Conservation (phyloP, 2,888 invertebrate species). For the Plagodis dolabraria region DNA sequence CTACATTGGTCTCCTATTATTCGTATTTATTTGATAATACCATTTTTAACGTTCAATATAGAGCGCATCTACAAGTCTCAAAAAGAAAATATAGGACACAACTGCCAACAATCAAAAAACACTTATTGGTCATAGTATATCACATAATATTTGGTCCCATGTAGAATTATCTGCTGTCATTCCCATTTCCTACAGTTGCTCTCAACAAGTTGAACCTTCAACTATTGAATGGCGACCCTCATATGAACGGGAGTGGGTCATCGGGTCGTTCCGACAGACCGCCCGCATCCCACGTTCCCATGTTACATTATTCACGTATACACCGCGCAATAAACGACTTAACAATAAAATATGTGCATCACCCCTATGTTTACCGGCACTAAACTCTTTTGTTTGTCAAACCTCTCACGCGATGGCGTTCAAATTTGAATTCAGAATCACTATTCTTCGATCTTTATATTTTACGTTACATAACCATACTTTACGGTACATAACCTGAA, state of each 20-base stretch:
- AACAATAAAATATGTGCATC: constrained; percentile 58
- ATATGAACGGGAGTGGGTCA: constrained; percentile 68
- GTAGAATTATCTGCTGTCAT: no score
- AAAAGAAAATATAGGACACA: no score
- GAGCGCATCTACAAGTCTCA: no score
- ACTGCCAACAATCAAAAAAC: no score
- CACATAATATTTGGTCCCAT: no score
- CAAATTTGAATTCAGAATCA: constrained; percentile 18
- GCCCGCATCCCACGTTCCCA: constrained; percentile 53
- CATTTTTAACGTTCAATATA: no score
- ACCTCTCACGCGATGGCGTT: constrained; percentile 26
- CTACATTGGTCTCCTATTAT: no score
- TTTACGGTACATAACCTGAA: no score
- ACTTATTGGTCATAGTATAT: no score
- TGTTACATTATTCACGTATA: constrained; percentile 66
- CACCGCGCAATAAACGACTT: constrained; percentile 54
- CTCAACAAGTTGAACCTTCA: background rate
- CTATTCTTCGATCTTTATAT: background rate
- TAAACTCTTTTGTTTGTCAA: constrained; percentile 35
- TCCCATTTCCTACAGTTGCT: no score
- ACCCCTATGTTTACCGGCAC: constrained; percentile 57
- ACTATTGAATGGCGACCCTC: constrained; percentile 19
- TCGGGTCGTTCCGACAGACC: constrained; percentile 63
- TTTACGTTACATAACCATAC: no score
- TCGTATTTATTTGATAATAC: no score